These are phyloP conservation scores for Setipinna tenuifilis DNA, from an alignment of 2,797 vertebrate species.

Conservation along the genomic window DNA sequence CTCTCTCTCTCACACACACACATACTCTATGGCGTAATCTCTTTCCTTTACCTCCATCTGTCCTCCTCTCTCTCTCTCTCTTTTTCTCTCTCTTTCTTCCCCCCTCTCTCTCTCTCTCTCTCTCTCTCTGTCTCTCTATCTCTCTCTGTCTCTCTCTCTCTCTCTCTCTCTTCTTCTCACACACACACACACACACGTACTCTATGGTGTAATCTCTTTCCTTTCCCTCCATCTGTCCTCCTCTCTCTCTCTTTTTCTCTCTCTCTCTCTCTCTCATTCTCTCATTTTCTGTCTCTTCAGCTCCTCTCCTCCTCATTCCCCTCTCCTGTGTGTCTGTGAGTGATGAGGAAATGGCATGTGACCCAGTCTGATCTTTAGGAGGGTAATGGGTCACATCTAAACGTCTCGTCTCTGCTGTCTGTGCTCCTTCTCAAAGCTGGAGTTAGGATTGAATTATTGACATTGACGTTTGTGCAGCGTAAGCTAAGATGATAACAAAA, in stretches of 20 bases:
- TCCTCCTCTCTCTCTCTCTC: not conserved
- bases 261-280: slow-evolving; percentile 49
- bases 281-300: not conserved
- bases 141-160: slow-evolving; percentile 33
- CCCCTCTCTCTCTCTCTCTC: slow-evolving; percentile 49
- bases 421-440: not conserved
- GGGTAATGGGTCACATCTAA: not conserved
- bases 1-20: too few species aligned
- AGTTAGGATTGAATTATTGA: not conserved
- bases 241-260: slow-evolving; percentile 3
- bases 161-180: not conserved
- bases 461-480: not conserved
- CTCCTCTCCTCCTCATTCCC: not conserved
- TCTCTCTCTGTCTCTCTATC: not conserved
- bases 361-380: slow-evolving; percentile 67
- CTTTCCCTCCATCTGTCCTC: too few species aligned
- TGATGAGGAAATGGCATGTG: slow-evolving; percentile 78
- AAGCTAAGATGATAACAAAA: not conserved
- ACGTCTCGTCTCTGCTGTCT: not conserved
- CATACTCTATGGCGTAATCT: too few species aligned
- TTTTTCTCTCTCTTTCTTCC: not conserved
- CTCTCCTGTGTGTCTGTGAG: slow-evolving; percentile 64
- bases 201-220: too few species aligned
- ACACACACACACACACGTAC: too few species aligned
- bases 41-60: too few species aligned